Conservation (phyloP, 1,140 invertebrate genomes). For the Sesamia nonagrioides region DNA sequence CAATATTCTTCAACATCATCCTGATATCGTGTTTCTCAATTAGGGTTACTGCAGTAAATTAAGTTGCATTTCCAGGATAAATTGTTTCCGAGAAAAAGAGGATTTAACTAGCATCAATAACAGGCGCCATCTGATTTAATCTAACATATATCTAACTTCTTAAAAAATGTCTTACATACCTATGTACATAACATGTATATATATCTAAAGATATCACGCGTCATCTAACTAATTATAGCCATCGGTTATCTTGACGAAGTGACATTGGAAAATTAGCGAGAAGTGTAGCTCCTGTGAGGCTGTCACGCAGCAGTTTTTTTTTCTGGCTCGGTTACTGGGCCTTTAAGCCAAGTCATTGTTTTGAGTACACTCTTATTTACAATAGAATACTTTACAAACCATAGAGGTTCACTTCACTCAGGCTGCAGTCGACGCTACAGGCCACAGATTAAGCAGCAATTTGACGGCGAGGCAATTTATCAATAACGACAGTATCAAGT, state of each 20-base stretch:
- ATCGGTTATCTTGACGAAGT: slow-evolving; percentile 56
- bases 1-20: no score
- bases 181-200: no score
- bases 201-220: slow-evolving; percentile 1
- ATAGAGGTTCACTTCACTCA: no score
- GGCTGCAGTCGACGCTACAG: slow-evolving; percentile 61
- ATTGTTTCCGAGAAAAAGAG: not conserved
- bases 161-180: no score
- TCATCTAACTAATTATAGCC: not conserved
- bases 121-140: not conserved
- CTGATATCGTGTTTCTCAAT: no score
- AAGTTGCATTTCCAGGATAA: not conserved
- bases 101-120: not conserved
- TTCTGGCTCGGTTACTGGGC: no score
- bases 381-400: no score
- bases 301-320: no score
- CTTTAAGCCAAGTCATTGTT: no score
- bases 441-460: slow-evolving; percentile 64
- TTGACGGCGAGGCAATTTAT: slow-evolving; percentile 80
- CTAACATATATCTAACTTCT: no score
- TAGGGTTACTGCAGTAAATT: not conserved
- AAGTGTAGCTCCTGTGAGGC: slow-evolving; percentile 38
- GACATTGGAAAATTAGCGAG: slow-evolving; percentile 58
- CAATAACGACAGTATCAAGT: slow-evolving; percentile 83
- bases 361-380: no score